Conservation (phyloP, 1,140 invertebrate genomes). For the Scaptomyza graminum region DNA sequence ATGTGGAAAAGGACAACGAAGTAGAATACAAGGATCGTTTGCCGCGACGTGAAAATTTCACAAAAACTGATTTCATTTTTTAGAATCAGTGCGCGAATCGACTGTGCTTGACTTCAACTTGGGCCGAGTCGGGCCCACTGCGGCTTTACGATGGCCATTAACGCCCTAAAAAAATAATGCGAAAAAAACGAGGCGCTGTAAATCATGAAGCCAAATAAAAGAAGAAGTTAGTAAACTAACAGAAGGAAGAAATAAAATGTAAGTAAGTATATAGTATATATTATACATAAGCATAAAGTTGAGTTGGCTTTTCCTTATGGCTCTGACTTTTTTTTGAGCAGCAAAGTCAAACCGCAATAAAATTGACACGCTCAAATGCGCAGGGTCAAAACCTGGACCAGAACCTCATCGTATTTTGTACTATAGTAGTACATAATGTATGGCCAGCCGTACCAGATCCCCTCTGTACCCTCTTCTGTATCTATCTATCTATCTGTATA, state of each 20-base stretch:
- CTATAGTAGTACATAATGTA: constrained; percentile 49
- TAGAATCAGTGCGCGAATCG: constrained; percentile 81
- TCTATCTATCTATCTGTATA: constrained; percentile 16
- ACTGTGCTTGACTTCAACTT: constrained; percentile 1
- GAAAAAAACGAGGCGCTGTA: constrained; percentile 78
- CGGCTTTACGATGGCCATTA: constrained; percentile 77
- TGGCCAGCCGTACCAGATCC: constrained; percentile 9
- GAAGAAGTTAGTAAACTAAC: neutral
- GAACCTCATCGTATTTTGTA: constrained; percentile 6
- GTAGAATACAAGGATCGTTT: constrained; percentile 21
- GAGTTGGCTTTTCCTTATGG: constrained; percentile 19
- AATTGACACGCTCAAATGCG: constrained; percentile 74
- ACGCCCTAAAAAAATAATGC: constrained; percentile 77
- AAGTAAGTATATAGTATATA: neutral
- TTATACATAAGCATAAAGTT: neutral
- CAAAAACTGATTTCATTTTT: constrained; percentile 84
- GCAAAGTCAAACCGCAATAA: constrained; percentile 83
- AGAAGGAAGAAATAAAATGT: neutral
- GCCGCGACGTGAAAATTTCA: constrained; percentile 59
- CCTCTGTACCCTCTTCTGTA: neutral
- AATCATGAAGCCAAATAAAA: constrained; percentile 56
- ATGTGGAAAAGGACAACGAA: constrained; percentile 14
- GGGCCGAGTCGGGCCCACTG: constrained; percentile 54
- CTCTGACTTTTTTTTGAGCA: constrained; percentile 19
- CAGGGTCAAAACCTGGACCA: constrained; percentile 51